Evolutionary conservation across 1,140 invertebrate species (phyloP).

Genomic region (Popillia japonica): DNA sequence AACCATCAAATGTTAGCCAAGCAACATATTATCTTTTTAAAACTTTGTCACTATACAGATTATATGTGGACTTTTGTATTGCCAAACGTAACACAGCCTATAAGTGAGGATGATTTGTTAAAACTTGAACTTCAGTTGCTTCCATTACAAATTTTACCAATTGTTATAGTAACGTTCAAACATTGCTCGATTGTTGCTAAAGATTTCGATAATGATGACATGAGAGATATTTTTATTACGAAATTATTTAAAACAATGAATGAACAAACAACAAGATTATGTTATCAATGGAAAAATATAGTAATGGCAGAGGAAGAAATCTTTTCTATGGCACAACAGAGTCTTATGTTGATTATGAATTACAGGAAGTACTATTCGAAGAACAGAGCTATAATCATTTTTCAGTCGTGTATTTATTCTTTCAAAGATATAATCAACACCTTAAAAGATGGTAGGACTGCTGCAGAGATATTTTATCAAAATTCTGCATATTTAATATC

Average conservation of each 20-base stretch:
- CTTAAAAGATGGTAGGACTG: slow-evolving; percentile 43
- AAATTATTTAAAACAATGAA: slow-evolving; percentile 71
- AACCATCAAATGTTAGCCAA: slow-evolving; percentile 61
- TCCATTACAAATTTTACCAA: slow-evolving; percentile 69
- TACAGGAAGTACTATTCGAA: slow-evolving; percentile 62
- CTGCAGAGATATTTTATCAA: slow-evolving; percentile 17
- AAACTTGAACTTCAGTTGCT: slow-evolving; percentile 66
- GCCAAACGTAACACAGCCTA: slow-evolving; percentile 50
- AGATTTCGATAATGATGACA: slow-evolving; percentile 59
- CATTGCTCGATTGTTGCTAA: slow-evolving; percentile 54
- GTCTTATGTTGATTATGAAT: slow-evolving; percentile 64
- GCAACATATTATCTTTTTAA: slow-evolving; percentile 53
- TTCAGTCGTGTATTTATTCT: slow-evolving; percentile 73
- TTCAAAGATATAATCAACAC: slow-evolving; percentile 66
- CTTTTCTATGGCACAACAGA: slow-evolving; percentile 70
- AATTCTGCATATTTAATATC: slow-evolving; percentile 62
- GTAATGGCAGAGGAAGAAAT: slow-evolving; percentile 65
- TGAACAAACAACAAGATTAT: slow-evolving; percentile 68
- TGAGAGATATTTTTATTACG: slow-evolving; percentile 69
- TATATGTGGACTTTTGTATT: slow-evolving; percentile 50
- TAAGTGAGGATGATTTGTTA: slow-evolving; percentile 20
- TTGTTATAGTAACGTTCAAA: slow-evolving; percentile 63
- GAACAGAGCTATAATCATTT: slow-evolving; percentile 73
- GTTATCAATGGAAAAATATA: slow-evolving; percentile 59
- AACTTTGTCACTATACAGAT: slow-evolving; percentile 58